phyloP scores from a whole-genome alignment of 2,797 vertebrate species.

The Lutjanus campechanus region DNA sequence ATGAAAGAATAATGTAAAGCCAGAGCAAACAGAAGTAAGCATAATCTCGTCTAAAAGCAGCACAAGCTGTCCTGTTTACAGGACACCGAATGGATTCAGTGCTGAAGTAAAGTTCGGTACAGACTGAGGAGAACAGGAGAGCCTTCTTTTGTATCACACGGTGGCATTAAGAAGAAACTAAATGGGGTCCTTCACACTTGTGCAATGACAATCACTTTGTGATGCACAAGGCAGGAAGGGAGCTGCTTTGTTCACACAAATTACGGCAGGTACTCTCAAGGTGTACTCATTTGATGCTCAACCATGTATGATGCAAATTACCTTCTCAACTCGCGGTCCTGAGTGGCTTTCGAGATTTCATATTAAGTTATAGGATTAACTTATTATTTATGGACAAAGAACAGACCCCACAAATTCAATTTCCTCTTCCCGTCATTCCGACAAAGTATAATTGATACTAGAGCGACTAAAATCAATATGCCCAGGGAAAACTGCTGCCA shows the following conservation, averaged over 20 bases:
- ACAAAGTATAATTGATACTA: background rate
- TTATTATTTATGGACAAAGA: slow-evolving; percentile 10
- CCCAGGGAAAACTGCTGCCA: background rate
- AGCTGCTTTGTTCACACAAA: slow-evolving; percentile 47
- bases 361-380: background rate
- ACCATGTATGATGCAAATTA: slow-evolving; percentile 40
- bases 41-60: slow-evolving; percentile 7
- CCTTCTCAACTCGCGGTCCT: slow-evolving; percentile 3
- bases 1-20: background rate
- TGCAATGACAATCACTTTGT: slow-evolving; percentile 47
- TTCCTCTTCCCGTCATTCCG: background rate
- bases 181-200: slow-evolving; percentile 53
- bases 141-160: slow-evolving; percentile 1
- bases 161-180: slow-evolving; percentile 21
- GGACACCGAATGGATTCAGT: background rate
- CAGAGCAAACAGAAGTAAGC: background rate
- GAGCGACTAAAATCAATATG: too few species aligned
- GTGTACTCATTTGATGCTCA: slow-evolving; percentile 35
- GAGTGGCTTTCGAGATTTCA: slow-evolving; percentile 29
- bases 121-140: slow-evolving; percentile 8
- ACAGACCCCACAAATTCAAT: background rate
- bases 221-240: slow-evolving; percentile 11
- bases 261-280: slow-evolving; percentile 35
- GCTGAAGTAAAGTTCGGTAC: slow-evolving; percentile 10
- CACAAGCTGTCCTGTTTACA: slow-evolving; percentile 2